A percentile compares a stretch with the other conserved stretches of the same genome.
These are phyloP conservation scores for Phoeniculus purpureus DNA, from an alignment of 2,797 vertebrate species.

Conservation along the genomic window DNA sequence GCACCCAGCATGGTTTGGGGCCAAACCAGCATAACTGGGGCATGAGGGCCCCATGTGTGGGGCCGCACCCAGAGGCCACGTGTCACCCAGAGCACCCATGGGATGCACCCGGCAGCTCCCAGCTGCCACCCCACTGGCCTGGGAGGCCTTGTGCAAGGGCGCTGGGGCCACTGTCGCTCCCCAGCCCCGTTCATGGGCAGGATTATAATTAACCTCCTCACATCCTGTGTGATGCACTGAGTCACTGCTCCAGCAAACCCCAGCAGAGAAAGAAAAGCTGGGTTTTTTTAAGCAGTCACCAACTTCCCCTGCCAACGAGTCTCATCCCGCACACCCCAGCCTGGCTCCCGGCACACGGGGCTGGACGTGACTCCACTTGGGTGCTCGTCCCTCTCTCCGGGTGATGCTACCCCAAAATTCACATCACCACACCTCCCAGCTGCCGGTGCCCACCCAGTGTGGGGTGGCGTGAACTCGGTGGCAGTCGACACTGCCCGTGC, in stretches of 20 bases:
- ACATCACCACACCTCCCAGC: accelerated
- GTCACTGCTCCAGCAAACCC: neutral
- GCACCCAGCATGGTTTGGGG: neutral
- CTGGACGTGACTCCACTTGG: accelerated
- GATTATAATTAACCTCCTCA: conserved; percentile 62
- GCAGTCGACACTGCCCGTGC: neutral
- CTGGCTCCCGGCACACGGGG: neutral
- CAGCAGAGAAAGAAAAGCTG: neutral
- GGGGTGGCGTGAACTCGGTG: neutral
- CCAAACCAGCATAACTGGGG: accelerated
- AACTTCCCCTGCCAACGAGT: conserved; percentile 17
- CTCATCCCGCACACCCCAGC: neutral
- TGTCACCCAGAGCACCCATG: neutral
- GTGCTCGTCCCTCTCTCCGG: accelerated
- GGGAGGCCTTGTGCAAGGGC: neutral
- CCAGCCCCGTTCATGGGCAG: neutral
- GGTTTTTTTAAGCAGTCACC: neutral
- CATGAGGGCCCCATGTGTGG: accelerated
- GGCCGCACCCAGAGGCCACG: neutral
- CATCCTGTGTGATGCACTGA: conserved; percentile 58
- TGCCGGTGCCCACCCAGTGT: accelerated
- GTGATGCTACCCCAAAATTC: neutral
- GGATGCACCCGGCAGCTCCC: neutral
- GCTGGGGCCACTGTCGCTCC: neutral
- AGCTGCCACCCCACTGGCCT: neutral